Base-by-base conservation (phyloP, 2,888 invertebrate species). In the Orgyia antiqua region DNA sequence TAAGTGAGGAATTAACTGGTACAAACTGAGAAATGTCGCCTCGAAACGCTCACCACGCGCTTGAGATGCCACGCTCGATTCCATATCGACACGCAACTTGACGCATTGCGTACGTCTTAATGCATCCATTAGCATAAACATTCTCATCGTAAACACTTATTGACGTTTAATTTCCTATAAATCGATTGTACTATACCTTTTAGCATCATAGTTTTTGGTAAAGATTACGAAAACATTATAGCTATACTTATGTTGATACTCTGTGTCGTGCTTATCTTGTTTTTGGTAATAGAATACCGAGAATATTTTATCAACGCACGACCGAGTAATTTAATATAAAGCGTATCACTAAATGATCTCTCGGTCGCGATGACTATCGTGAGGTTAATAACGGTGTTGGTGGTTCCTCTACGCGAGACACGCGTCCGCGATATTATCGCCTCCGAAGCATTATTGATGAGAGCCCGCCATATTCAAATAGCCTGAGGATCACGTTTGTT, bases 281-380 rank as follows among this genome's bases (percentile, higher is more conserved):
- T 84, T 83, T 79, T 60, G 82, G 84, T 84, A 86, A 86, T 82
- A 80, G 83, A 82, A 84, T 83, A 84, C 80, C 63, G 58, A 57
- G 75, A 77, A 79, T 80, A 82, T 83, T 80, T 82, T 80, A 84
- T 80, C 84, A 80, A 77, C 73, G 73, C 84, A 84, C 82, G 84
- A 82, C 83, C 83, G 74, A 82, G 84, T 86, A 86, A 86, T 86
- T 84, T 86, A 86, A 86, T 84, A 84, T 84, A 84, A 84, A 84
- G 73, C 82, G 80, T 86, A 86, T 84, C 84, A 82, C 80, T 77
- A 78, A 83, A 82, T 80, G 82, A 84, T 86, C 84, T 83, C 72
- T 68, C 53, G 58, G 68, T 64, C 52, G 64, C 72, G 84, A 86
- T 86, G 68, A 70, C 61, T 86, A 84, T 86, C 86, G 65, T 58